These are phyloP conservation scores for Heliocidaris erythrogramma DNA, from an alignment of 35 echinoderm and acorn worm species.

Conservation along the genomic window DNA sequence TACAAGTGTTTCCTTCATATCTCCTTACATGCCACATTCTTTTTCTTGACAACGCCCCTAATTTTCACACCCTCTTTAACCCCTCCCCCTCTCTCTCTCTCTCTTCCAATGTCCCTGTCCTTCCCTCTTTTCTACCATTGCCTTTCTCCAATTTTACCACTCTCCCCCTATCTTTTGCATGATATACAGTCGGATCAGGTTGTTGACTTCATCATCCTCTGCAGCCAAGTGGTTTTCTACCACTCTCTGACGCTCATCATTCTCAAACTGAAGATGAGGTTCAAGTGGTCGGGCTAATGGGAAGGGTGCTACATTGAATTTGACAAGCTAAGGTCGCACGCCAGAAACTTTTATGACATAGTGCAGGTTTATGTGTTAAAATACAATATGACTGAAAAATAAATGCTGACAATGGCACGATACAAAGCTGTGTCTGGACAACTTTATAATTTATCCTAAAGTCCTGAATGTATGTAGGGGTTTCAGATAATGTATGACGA, in stretches of 20 bases:
- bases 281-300: constrained; percentile 26
- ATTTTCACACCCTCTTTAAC: not conserved
- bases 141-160: not conserved
- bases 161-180: not conserved
- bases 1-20: no score
- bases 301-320: not conserved
- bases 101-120: no score
- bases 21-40: no score
- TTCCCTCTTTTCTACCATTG: not conserved
- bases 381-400: no score
- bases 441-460: no score
- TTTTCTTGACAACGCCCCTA: not conserved
- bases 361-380: no score
- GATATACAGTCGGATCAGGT: not conserved
- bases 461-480: no score
- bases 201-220: not conserved
- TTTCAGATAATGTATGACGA: no score
- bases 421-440: no score
- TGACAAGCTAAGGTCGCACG: no score
- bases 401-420: no score
- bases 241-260: not conserved
- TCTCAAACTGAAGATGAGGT: constrained; percentile 34
- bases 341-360: no score
- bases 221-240: constrained; percentile 2
- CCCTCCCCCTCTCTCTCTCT: not conserved